Base-by-base conservation (phyloP, 1,140 invertebrate genomes). In the Tetramorium parvispinum region DNA sequence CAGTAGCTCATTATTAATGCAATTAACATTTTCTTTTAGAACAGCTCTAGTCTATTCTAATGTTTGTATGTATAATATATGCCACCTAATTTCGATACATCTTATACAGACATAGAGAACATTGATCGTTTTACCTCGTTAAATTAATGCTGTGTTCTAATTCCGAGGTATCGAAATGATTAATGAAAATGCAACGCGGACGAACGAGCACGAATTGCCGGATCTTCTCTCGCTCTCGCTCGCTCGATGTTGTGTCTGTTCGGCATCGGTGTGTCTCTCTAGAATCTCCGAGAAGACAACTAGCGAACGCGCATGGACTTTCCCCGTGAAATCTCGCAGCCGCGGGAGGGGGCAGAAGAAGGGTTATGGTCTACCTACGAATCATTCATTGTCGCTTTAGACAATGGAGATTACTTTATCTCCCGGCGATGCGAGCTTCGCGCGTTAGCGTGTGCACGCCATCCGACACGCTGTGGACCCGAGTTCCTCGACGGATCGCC, bases 321-420 rank as follows among this genome's bases (percentile, higher is more conserved):
- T 81, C 85, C 32, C 71, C 75, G n/a, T 81, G 16, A 90, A 89
- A 85, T 85, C 86, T 87, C 76, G 43, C 51, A 77, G 55, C 55
- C 57, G 51, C 70, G 53, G 13, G 5, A 6, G 37, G 55, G 32
- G 27, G n/a, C 24, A 27, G 65, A 37, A 63, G 88, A 81, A 21
- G 13, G 71, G 65, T 90, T 91, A 90, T 86, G 81, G 86, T 70
- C 82, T 86, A 86, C 83, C 86, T 76, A 78, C 86, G 86, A 88
- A 88, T 91, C 73, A 88, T 85, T 91, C 89, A 91, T 90, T 85
- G 89, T 91, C 89, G 86, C 83, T 40, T 86, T 61, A 90, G 83
- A 91, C 89, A 91, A 91, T 91, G 37, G 89, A 86, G 87, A 90
- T 91, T 90, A 79, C 75, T 91, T 90, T 88, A 90, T 86, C 89